Base-by-base conservation (phyloP, 2,797 vertebrate genomes). In the Hapalemur alaotrensis region DNA sequence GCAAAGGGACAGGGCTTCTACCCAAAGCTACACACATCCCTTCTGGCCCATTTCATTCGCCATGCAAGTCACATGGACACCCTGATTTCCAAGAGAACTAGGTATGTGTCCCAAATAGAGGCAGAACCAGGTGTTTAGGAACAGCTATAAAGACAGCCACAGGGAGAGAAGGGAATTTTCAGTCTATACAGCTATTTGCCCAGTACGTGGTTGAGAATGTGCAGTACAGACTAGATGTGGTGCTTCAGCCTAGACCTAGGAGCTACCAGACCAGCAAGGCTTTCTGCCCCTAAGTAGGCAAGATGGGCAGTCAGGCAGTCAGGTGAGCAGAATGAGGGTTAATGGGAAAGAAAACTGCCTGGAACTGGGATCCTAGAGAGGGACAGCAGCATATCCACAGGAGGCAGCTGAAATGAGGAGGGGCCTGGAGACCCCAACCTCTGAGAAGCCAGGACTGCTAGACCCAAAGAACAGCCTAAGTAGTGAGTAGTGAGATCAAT, bases 1-100 rank as follows among this genome's bases (percentile, higher is more conserved):
- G 12, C 7, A 35, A 46, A 4, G 7, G 72, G 20, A 7, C 1
- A 1, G 41, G 48, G 28, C 69, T 41, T 23, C 69, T 6, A 54
- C 46, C 35, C 0, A 15, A 54, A 54, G 35, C 38, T 8, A 5
- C 28, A 52, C 5, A 1, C 8, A 50, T 28, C 3, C 1, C n/a
- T 61, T 43, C 69, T 50, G 22, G 25, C 18, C 23, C 0, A 1
- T 67, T n/a, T 65, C 54, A 28, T 43, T 52, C 12, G 30, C 43
- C 61, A 73, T 46, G 75, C 35, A 32, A 14, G 30, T 50, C 59
- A 35, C 11, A 14, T 5, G 7, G 69, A 13, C n/a, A 59, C 7
- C 28, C 9, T 50, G 28, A 65, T 14, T 28, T 63, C 86, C 48
- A 43, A 78, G 87, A 7, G 57, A n/a, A 35, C 4, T 22, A 2